Evolutionary conservation across 2,797 vertebrate species (phyloP), one percentile per base, ranked within the genome.

Genomic region (Chromobotia macracanthus): DNA sequence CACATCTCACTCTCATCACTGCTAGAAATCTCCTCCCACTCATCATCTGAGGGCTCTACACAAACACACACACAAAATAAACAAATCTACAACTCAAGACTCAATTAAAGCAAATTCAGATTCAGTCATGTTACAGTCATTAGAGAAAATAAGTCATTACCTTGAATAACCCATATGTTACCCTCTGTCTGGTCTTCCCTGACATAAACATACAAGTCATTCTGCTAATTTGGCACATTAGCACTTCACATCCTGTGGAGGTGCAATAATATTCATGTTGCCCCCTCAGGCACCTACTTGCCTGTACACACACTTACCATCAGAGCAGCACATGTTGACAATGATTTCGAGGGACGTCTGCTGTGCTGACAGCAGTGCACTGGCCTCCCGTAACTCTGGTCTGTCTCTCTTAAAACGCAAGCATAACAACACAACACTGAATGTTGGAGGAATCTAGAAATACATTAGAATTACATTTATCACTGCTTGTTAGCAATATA

Each of bases 281-380:
- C 41, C 38, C 18, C 16, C 38, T 35, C 48, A 28, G 44, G 19
- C 25, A 31, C 25, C 9, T 8, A 2, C 19, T 38, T 11, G 21
- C 13, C 6, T 46, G 18, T 28, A 6, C 85, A 70, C 73, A 79
- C 72, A 90, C 95, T 83, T 89, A 99, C 98, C 98, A 83, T 99
- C 97, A 31, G 87, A 95, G 89, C 95, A 98, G 93, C 97, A 99
- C 97, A 99, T 95, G 91, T 99, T 99, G 89, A 98, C 97, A 50
- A 99, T 95, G 87, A 98, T 94, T 89, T 99, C 97, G 86, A 99
- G 90, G 46, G 97, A 96, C 3, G 96, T 98, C 90, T 98, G 97
- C 90, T 99, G 98, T 80, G 97, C 97, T 63, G 92, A 94, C 88
- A 99, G 92, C 89, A 99, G 90, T 35, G 95, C 95, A 35, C 87